Conservation (phyloP, 2,888 invertebrate genomes). For the Podotricha telesiphe region DNA sequence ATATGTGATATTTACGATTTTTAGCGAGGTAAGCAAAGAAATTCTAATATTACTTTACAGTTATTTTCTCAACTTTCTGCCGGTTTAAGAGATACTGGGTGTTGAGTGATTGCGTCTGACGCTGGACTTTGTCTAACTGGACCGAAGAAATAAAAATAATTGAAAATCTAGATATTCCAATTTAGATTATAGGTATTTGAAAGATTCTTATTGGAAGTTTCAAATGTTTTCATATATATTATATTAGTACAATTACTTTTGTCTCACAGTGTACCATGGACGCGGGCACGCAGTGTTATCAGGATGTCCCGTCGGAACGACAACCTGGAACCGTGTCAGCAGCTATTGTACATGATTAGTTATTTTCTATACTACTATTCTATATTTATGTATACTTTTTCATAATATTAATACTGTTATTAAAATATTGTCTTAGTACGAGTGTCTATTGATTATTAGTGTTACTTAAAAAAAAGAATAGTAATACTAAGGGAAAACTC, state of each 20-base stretch:
- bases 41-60: no score
- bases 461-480: no score
- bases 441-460: neutral
- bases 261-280: constrained; percentile 64
- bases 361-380: constrained; percentile 29
- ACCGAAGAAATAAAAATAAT: no score
- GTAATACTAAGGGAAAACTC: no score
- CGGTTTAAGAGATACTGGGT: no score
- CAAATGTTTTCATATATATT: neutral
- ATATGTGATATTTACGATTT: no score
- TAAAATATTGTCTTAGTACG: neutral
- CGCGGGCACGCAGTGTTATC: constrained; percentile 73
- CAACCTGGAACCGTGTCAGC: constrained; percentile 77
- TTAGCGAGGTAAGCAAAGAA: no score
- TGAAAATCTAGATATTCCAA: neutral
- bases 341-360: constrained; percentile 37
- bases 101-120: no score
- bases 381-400: neutral
- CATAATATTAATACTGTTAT: neutral
- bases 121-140: no score
- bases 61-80: no score
- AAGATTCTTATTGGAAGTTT: neutral
- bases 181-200: neutral
- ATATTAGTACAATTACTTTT: constrained; percentile 30
- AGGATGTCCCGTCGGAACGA: constrained; percentile 81